These are phyloP conservation scores for Dascillus cervinus DNA, from an alignment of 2,888 invertebrate species.

Conservation along the genomic window DNA sequence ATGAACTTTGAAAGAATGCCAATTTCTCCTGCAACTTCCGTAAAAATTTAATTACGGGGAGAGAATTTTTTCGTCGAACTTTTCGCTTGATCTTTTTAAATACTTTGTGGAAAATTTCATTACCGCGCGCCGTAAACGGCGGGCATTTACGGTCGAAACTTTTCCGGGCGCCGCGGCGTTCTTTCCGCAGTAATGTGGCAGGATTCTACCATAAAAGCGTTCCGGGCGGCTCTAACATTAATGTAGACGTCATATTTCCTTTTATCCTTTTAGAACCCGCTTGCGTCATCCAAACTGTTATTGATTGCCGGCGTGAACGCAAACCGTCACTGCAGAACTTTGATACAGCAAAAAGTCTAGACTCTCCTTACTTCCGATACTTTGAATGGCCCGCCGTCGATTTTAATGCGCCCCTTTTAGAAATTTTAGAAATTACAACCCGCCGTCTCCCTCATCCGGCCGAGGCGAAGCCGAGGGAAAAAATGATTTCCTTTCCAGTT, in stretches of 20 bases:
- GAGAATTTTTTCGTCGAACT: too few species aligned
- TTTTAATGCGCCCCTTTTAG: too few species aligned
- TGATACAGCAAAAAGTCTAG: constrained; percentile 15
- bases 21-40: too few species aligned
- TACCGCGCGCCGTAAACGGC: constrained; percentile 24
- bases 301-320: constrained; percentile 24
- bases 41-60: too few species aligned
- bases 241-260: constrained; percentile 35
- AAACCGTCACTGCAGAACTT: constrained; percentile 13
- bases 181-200: constrained; percentile 28
- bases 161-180: constrained; percentile 31
- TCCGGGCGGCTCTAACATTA: constrained; percentile 32
- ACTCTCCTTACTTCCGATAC: constrained; percentile 10
- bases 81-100: too few species aligned
- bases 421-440: too few species aligned
- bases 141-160: constrained; percentile 30
- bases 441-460: too few species aligned
- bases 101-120: constrained; percentile 34
- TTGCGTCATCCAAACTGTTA: constrained; percentile 30
- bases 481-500: too few species aligned
- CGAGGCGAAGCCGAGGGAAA: too few species aligned
- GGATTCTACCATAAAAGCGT: constrained; percentile 36
- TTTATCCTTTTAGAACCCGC: constrained; percentile 19
- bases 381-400: too few species aligned
- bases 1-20: too few species aligned